A percentile compares a stretch with the other conserved stretches of the same genome.
Conservation (phyloP, 2,797 vertebrate genomes). For the Amphiprion clarkii region DNA sequence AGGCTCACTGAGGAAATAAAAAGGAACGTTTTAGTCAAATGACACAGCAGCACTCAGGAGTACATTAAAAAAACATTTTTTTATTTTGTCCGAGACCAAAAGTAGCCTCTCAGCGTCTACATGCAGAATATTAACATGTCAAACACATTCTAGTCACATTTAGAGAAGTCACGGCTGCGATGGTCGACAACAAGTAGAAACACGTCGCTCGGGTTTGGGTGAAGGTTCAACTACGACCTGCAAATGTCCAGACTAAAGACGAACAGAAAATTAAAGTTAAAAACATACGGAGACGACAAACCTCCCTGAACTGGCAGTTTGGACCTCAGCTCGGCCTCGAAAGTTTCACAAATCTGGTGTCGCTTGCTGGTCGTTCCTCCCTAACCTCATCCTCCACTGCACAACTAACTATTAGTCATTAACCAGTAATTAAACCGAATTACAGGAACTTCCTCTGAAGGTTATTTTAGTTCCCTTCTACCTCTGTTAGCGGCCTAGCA, state of each 20-base stretch:
- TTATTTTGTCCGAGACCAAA: constrained; percentile 82
- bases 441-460: no score
- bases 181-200: constrained; percentile 86
- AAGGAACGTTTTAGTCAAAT: constrained; percentile 30
- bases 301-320: constrained; percentile 30
- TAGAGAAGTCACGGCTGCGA: constrained; percentile 81
- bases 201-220: constrained; percentile 36
- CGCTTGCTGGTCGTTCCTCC: not conserved
- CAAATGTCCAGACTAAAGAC: constrained; percentile 61
- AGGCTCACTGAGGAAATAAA: not conserved
- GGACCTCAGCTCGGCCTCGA: not conserved
- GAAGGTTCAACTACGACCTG: constrained; percentile 82
- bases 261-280: constrained; percentile 44
- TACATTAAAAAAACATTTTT: constrained; percentile 75
- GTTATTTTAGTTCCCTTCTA: no score
- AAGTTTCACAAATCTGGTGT: not conserved
- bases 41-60: constrained; percentile 4
- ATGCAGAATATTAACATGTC: constrained; percentile 91
- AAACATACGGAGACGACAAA: constrained; percentile 55
- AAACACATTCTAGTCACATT: constrained; percentile 92
- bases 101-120: constrained; percentile 85
- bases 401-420: no score
- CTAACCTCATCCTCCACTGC: no score
- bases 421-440: no score
- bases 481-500: no score